Evolutionary conservation across 1,140 invertebrate species (phyloP).

Genomic region (Hypsibius dujardini): DNA sequence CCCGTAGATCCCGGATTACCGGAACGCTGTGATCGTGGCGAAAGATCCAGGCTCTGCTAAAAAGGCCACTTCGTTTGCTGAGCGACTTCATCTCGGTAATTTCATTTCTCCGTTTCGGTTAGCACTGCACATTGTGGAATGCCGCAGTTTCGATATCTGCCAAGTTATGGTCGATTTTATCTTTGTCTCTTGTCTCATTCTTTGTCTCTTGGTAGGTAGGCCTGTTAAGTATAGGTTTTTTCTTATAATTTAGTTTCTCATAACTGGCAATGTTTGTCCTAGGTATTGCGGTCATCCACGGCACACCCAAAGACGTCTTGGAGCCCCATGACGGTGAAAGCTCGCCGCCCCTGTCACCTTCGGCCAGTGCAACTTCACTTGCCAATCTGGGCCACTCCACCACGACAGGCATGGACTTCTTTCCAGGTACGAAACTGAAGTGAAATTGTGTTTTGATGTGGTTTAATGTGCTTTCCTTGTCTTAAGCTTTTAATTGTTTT

Average conservation of each 20-base stretch:
- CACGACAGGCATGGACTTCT: conserved; percentile 15
- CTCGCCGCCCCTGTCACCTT: conserved; percentile 37
- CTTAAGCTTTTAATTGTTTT: no score
- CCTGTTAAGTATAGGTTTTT: no score
- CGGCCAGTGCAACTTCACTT: neutral
- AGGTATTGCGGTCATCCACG: conserved; percentile 90
- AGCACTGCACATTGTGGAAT: no score
- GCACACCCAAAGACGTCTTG: conserved; percentile 67
- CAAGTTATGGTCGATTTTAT: no score
- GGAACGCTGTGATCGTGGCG: conserved; percentile 95
- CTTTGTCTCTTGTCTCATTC: no score
- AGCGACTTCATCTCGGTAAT: conserved; percentile 74
- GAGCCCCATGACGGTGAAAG: conserved; percentile 32
- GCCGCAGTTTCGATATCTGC: no score
- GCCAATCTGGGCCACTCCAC: neutral
- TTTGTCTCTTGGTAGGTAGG: no score
- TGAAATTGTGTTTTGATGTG: no score
- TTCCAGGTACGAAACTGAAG: conserved; percentile 17
- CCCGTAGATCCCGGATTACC: conserved; percentile 84
- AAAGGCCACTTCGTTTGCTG: conserved; percentile 92
- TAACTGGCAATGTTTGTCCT: no score
- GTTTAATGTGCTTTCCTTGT: no score
- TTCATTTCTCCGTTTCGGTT: no score
- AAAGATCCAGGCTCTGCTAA: conserved; percentile 91
- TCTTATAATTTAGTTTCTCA: no score